A percentile compares a stretch with the other conserved stretches of the same genome.
phyloP scores from a whole-genome alignment of 2,797 vertebrate genomes.

The Artibeus jamaicensis region DNA sequence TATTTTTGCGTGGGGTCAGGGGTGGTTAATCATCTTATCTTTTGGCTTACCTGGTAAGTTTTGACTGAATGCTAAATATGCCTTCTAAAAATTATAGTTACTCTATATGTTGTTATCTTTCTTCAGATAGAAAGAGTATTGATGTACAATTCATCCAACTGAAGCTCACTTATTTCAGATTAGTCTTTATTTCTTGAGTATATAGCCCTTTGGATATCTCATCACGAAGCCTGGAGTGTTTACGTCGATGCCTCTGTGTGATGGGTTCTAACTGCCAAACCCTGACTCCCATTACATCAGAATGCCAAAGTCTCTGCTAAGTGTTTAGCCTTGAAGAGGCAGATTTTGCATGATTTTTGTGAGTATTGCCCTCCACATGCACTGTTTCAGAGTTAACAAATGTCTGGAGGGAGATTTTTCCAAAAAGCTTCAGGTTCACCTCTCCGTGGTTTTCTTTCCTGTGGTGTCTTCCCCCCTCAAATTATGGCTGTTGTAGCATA shows the following conservation, averaged over 20 bases:
- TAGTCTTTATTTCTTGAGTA: background rate
- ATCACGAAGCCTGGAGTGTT: background rate
- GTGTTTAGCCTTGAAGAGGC: background rate
- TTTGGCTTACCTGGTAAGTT: background rate
- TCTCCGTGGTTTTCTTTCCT: slow-evolving; percentile 4
- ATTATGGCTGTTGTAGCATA: background rate
- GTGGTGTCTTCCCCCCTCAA: background rate
- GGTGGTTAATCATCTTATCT: background rate
- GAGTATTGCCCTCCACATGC: background rate
- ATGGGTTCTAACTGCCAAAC: background rate
- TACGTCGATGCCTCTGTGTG: background rate
- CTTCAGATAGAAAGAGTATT: background rate
- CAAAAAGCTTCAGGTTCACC: background rate
- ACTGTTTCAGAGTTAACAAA: background rate
- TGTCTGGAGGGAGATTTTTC: background rate
- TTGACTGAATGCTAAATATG: background rate
- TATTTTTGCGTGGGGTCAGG: background rate
- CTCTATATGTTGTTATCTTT: background rate
- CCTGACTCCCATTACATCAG: background rate
- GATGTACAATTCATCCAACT: background rate
- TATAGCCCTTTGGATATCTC: background rate
- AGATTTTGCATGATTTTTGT: background rate
- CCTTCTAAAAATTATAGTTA: background rate
- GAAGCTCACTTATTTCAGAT: background rate
- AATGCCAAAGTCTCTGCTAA: background rate